Evolutionary conservation across 2,888 invertebrate species (phyloP).

Genomic region (Cerceris ruficornis): DNA sequence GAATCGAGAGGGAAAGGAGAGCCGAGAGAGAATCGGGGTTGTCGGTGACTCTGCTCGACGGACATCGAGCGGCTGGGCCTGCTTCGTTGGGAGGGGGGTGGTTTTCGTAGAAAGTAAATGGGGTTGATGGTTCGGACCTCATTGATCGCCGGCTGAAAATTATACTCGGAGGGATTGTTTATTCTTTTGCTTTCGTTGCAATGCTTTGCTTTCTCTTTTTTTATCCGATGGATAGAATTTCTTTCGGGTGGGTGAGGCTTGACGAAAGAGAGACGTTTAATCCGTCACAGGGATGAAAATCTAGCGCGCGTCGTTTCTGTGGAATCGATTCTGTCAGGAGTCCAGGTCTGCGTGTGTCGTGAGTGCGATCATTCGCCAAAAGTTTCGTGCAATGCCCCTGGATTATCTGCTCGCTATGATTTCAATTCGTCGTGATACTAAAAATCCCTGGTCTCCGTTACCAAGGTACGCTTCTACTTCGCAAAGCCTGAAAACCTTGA

Average conservation of each 20-base stretch:
- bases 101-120: too few species aligned
- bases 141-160: too few species aligned
- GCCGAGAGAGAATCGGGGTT: too few species aligned
- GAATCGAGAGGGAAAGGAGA: too few species aligned
- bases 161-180: too few species aligned
- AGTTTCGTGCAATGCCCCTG: slow-evolving; percentile 23
- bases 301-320: slow-evolving; percentile 29
- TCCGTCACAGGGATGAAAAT: slow-evolving; percentile 10
- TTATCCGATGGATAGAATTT: neutral
- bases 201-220: neutral
- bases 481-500: neutral
- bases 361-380: slow-evolving; percentile 34
- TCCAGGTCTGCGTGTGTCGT: slow-evolving; percentile 22
- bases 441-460: neutral
- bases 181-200: neutral
- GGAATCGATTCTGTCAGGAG: slow-evolving; percentile 46
- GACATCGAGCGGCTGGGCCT: neutral
- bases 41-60: too few species aligned
- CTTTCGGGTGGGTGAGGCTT: neutral
- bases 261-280: neutral
- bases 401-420: too few species aligned
- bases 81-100: too few species aligned
- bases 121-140: too few species aligned
- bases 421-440: neutral
- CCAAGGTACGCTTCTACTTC: neutral